Conservation (phyloP, 2,888 invertebrate genomes). For the Mythimna lalbum region DNA sequence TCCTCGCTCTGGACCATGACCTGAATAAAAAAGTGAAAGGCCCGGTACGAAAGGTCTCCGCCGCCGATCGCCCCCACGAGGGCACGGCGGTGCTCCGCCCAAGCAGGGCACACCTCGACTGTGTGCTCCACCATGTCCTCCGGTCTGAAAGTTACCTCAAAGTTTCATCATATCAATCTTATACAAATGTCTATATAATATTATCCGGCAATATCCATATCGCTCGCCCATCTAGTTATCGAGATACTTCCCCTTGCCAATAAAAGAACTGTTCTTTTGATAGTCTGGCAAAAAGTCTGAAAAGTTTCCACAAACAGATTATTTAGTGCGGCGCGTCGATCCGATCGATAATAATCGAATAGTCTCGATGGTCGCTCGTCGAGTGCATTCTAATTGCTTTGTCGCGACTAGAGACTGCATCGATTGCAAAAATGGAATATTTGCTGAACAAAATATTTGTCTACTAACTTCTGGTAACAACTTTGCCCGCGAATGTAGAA, state of each 20-base stretch:
- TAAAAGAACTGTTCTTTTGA: constrained; percentile 18
- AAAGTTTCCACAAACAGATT: constrained; percentile 45
- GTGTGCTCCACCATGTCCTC: too few species aligned
- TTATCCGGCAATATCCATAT: neutral
- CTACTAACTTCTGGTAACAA: neutral
- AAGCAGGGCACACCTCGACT: too few species aligned
- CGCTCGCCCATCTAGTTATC: neutral
- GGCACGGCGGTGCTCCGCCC: too few species aligned
- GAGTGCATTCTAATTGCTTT: constrained; percentile 51
- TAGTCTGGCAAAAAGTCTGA: constrained; percentile 23
- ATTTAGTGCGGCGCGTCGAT: constrained; percentile 39
- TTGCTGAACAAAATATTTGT: neutral
- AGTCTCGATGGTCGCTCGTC: constrained; percentile 48
- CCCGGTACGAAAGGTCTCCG: too few species aligned
- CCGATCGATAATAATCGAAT: constrained; percentile 50
- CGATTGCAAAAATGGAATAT: constrained; percentile 29
- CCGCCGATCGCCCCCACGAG: too few species aligned
- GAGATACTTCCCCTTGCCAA: constrained; percentile 1
- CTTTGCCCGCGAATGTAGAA: too few species aligned
- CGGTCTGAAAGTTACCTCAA: neutral
- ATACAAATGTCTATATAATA: neutral
- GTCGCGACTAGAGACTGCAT: constrained; percentile 25
- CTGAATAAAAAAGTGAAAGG: too few species aligned
- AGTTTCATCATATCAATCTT: neutral
- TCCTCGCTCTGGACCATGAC: too few species aligned